phyloP scores from a whole-genome alignment of 2,888 invertebrate species.

The Neria commutata region DNA sequence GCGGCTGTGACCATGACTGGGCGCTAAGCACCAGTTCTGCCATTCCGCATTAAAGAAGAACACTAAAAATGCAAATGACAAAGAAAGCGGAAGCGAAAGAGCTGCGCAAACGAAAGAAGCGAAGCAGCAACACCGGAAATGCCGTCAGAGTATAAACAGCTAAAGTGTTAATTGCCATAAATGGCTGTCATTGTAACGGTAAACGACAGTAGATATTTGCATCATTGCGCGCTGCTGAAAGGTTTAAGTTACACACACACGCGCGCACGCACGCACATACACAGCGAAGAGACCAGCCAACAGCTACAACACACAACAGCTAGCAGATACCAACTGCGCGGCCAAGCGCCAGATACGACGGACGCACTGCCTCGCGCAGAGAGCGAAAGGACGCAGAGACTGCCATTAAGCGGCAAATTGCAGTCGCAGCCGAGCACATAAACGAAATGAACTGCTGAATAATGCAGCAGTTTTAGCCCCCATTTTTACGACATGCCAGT shows the following conservation, averaged over 20 bases:
- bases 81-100: slow-evolving; percentile 7
- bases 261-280: slow-evolving; percentile 12
- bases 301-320: not conserved
- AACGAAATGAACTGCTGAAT: slow-evolving; percentile 55
- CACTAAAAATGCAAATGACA: not conserved
- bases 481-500: slow-evolving; percentile 30
- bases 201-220: slow-evolving; percentile 60
- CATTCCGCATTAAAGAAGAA: not conserved
- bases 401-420: slow-evolving; percentile 38
- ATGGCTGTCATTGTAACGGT: slow-evolving; percentile 63
- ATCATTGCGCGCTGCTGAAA: slow-evolving; percentile 48
- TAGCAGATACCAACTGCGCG: slow-evolving; percentile 22
- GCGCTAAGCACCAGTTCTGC: not conserved
- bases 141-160: slow-evolving; percentile 53
- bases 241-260: slow-evolving; percentile 27
- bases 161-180: slow-evolving; percentile 64
- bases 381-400: too few relatives aligned
- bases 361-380: too few relatives aligned
- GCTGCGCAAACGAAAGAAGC: not conserved
- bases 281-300: not conserved
- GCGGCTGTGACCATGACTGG: not conserved
- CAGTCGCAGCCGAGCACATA: slow-evolving; percentile 36
- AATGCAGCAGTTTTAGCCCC: slow-evolving; percentile 55
- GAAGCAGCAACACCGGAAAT: slow-evolving; percentile 4
- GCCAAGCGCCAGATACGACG: slow-evolving; percentile 32